Conservation (phyloP, 23 tunicate genomes). For the Halocynthia aurantium region DNA sequence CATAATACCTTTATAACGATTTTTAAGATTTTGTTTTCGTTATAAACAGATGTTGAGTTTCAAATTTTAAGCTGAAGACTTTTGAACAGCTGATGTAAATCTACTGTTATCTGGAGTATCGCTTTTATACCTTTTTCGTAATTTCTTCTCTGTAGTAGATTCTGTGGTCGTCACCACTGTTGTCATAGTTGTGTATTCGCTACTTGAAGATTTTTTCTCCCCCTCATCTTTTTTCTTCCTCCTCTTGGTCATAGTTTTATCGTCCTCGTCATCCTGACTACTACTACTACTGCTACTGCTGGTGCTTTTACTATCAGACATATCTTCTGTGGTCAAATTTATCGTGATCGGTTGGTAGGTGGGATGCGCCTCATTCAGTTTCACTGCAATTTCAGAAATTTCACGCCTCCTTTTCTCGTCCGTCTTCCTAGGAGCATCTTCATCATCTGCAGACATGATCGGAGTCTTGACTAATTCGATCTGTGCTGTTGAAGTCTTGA, state of each 20-base stretch:
- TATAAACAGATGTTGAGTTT: too few species aligned
- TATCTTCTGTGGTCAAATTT: neutral
- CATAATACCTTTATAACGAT: too few species aligned
- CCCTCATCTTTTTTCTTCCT: too few species aligned
- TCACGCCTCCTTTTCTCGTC: neutral
- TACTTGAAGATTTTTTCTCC: too few species aligned
- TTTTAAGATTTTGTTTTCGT: too few species aligned
- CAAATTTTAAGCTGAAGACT: too few species aligned
- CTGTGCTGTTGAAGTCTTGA: slow-evolving; percentile 6
- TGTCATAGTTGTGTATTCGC: too few species aligned
- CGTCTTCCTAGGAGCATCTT: neutral
- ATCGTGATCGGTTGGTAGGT: neutral
- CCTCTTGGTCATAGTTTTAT: neutral
- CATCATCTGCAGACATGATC: slow-evolving; percentile 16
- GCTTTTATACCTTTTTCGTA: too few species aligned
- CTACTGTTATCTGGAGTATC: too few species aligned
- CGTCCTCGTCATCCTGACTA: neutral
- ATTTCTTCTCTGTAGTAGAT: too few species aligned
- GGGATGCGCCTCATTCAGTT: neutral
- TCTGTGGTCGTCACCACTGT: too few species aligned
- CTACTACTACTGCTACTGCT: slow-evolving; percentile 19
- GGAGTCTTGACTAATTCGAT: slow-evolving; percentile 15
- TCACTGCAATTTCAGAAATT: neutral
- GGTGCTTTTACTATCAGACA: neutral
- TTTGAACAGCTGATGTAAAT: too few species aligned